phyloP scores from a whole-genome alignment of 1,140 invertebrate species.

The Nebria ingens region DNA sequence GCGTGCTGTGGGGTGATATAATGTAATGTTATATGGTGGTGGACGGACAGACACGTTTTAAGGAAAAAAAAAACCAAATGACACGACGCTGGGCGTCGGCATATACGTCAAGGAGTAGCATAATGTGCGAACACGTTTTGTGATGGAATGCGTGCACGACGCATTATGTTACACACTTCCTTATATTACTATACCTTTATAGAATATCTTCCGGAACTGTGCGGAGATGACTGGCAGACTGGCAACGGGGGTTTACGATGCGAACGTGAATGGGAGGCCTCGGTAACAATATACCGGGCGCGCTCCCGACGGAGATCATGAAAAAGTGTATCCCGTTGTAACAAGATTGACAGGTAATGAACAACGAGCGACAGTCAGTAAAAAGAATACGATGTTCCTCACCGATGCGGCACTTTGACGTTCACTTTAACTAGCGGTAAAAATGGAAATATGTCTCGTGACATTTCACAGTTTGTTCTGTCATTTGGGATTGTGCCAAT shows the following conservation, averaged over 20 bases:
- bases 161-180: too few relatives aligned
- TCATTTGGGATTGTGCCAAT: too few relatives aligned
- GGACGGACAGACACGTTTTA: not conserved
- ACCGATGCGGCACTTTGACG: too few relatives aligned
- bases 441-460: too few relatives aligned
- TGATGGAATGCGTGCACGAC: not conserved
- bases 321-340: not conserved
- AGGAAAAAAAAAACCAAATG: not conserved
- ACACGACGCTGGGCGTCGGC: not conserved
- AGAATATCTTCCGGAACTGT: too few relatives aligned
- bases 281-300: not conserved
- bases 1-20: not conserved
- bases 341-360: not conserved
- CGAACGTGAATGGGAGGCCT: not conserved
- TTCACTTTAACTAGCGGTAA: too few relatives aligned
- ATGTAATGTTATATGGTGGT: not conserved
- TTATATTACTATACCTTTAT: too few relatives aligned
- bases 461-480: too few relatives aligned
- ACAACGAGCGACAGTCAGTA: not conserved
- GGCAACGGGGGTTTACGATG: not conserved
- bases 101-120: not conserved
- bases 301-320: not conserved
- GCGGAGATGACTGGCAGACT: too few relatives aligned
- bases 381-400: too few relatives aligned
- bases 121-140: not conserved